Conservation (phyloP, 2,113 vertebrate genomes). For the Aspiorhynchus laticeps region DNA sequence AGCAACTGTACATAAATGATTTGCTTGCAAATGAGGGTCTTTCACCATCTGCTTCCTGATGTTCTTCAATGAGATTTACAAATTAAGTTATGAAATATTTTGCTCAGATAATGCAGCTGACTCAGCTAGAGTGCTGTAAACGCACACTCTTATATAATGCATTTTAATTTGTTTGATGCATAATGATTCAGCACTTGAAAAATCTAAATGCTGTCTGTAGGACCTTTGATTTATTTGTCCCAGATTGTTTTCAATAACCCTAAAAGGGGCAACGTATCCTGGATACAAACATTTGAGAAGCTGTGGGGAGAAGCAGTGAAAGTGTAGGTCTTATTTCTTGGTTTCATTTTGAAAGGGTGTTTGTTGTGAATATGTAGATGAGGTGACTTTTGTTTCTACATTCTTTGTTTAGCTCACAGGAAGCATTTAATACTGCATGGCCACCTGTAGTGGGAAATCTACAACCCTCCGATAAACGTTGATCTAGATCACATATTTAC, state of each 20-base stretch:
- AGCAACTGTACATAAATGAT: background rate
- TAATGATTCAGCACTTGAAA: conserved; percentile 10
- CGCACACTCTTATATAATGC: background rate
- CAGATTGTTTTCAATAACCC: background rate
- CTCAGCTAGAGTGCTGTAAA: background rate
- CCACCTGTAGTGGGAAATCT: no score
- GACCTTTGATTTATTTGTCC: background rate
- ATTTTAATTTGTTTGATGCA: conserved; percentile 14
- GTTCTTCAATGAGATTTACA: conserved; percentile 11
- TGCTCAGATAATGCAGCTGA: background rate
- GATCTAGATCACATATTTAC: no score
- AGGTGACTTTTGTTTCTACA: no score
- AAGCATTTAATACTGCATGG: no score
- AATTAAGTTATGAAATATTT: conserved; percentile 7
- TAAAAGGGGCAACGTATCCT: no score
- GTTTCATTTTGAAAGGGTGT: no score
- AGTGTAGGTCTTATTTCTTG: no score
- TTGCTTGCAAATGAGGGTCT: background rate
- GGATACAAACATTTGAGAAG: no score
- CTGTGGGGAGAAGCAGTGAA: no score
- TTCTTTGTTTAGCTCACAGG: no score
- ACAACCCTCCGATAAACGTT: no score
- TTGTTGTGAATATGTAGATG: no score
- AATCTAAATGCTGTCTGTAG: background rate
- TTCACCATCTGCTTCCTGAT: background rate